phyloP scores from a whole-genome alignment of 2,888 invertebrate species.

The Eupeodes latifasciatus region DNA sequence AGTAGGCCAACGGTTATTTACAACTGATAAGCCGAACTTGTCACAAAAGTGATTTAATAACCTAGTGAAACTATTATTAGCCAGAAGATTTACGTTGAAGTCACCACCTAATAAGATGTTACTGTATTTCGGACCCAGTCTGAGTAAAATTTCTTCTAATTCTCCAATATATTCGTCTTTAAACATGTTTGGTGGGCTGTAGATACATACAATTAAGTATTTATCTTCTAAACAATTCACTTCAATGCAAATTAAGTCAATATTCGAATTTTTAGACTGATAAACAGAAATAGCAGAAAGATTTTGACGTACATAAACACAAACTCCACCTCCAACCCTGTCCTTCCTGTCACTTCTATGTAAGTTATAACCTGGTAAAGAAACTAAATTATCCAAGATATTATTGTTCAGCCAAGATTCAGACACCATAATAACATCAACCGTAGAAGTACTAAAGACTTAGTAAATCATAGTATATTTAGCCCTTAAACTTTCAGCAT shows the following conservation, averaged over 20 bases:
- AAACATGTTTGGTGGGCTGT: constrained; percentile 3
- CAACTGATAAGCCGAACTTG: too few species aligned
- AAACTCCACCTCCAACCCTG: not conserved
- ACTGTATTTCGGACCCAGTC: not conserved
- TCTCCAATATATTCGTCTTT: not conserved
- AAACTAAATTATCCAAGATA: not conserved
- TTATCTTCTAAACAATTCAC: not conserved
- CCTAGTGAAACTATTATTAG: not conserved
- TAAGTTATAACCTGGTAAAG: too few species aligned
- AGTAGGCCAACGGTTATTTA: too few species aligned
- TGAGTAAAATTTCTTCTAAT: not conserved
- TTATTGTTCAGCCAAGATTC: not conserved
- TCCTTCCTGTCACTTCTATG: too few species aligned
- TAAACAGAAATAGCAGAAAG: not conserved
- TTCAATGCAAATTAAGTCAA: constrained; percentile 11
- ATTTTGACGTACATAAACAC: not conserved
- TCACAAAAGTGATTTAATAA: too few species aligned
- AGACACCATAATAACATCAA: constrained; percentile 18
- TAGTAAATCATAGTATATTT: not conserved
- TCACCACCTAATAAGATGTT: not conserved
- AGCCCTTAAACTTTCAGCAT: not conserved
- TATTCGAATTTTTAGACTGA: not conserved
- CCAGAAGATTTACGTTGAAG: not conserved
- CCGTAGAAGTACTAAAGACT: not conserved
- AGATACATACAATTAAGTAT: not conserved